phyloP scores from a whole-genome alignment of 2,113 vertebrate species.

The Syngnathus scovelli region DNA sequence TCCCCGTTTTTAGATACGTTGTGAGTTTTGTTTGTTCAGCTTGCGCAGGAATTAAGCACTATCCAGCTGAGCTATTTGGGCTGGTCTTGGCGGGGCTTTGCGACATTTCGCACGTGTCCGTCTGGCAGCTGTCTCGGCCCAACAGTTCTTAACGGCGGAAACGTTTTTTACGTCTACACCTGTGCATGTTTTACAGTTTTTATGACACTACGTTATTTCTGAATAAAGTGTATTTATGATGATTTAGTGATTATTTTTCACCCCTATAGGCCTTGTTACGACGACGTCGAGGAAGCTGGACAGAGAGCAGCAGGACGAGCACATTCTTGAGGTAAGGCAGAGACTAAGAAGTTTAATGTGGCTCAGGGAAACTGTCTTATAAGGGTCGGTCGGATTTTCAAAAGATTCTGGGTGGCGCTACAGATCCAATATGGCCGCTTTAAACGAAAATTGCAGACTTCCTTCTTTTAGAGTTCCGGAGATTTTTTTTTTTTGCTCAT shows the following conservation, averaged over 20 bases:
- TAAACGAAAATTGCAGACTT: neutral
- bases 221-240: constrained; percentile 3
- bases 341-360: neutral
- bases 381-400: neutral
- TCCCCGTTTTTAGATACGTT: neutral
- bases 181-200: neutral
- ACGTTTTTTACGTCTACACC: neutral
- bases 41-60: constrained; percentile 55
- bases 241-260: neutral
- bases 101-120: constrained; percentile 60
- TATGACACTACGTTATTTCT: neutral
- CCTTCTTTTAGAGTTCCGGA: neutral
- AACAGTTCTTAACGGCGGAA: constrained; percentile 11
- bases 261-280: constrained; percentile 81
- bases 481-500: neutral
- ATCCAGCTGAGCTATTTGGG: constrained; percentile 50
- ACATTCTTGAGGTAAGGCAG: constrained; percentile 87
- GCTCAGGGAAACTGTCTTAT: neutral
- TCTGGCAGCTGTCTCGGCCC: constrained; percentile 25
- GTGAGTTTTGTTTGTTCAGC: constrained; percentile 53
- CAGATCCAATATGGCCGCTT: neutral
- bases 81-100: constrained; percentile 53
- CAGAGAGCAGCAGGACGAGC: constrained; percentile 90
- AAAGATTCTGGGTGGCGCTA: neutral
- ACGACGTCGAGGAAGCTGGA: constrained; percentile 93